phyloP scores from a whole-genome alignment of 2,797 vertebrate genomes.

The Chromis chromis region DNA sequence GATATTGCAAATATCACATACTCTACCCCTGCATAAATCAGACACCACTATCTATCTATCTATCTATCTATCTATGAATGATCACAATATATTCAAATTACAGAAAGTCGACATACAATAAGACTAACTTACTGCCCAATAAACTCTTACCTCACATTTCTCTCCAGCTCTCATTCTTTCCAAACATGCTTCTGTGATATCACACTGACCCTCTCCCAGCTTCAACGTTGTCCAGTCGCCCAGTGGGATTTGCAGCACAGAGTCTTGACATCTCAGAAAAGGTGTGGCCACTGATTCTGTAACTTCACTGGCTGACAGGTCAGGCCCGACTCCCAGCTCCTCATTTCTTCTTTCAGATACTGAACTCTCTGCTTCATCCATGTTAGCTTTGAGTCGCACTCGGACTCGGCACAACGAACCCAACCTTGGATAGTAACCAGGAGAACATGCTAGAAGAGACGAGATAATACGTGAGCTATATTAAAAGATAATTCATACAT shows the following conservation, averaged over 20 bases:
- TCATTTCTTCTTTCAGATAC: slow-evolving; percentile 25
- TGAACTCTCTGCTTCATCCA: slow-evolving; percentile 8
- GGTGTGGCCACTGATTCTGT: slow-evolving; percentile 29
- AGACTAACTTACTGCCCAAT: neutral
- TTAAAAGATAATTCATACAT: neutral
- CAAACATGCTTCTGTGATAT: slow-evolving; percentile 86
- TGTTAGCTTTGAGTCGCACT: slow-evolving; percentile 62
- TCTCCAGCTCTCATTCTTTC: slow-evolving; percentile 89
- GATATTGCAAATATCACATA: no score
- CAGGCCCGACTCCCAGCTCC: slow-evolving; percentile 10
- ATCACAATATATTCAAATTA: no score
- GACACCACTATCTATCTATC: no score
- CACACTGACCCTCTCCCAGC: slow-evolving; percentile 88
- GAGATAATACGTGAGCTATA: neutral
- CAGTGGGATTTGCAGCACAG: slow-evolving; percentile 82
- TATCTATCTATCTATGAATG: no score
- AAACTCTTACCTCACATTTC: slow-evolving; percentile 82
- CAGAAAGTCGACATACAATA: no score
- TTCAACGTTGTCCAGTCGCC: slow-evolving; percentile 82
- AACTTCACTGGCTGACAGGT: neutral
- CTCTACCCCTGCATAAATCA: no score
- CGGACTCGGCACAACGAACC: slow-evolving; percentile 86
- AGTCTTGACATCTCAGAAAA: slow-evolving; percentile 63
- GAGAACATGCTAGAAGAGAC: slow-evolving; percentile 45
- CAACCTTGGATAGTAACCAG: slow-evolving; percentile 81